Percentiles rank a stretch among this genome's conserved stretches.
Conservation (phyloP, 2,888 invertebrate species). For the Nymphalis c-album region DNA sequence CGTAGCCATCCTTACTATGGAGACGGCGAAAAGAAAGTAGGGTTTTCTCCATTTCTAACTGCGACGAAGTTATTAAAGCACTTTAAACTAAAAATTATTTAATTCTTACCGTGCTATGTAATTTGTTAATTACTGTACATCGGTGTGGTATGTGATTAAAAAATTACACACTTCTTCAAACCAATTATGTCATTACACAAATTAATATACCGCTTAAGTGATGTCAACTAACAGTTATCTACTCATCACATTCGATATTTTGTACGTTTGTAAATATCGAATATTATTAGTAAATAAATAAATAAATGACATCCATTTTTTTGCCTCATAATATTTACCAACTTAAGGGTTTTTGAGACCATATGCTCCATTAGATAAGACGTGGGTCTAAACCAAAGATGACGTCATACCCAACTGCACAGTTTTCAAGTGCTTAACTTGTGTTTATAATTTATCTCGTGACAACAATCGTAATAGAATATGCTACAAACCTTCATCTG, state of each 20-base stretch:
- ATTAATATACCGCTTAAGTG: slow-evolving; percentile 25
- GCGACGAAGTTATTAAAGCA: neutral
- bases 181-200: slow-evolving; percentile 39
- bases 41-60: slow-evolving; percentile 17
- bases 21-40: slow-evolving; percentile 15
- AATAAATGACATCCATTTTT: neutral
- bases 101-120: slow-evolving; percentile 41
- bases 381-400: no score
- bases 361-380: no score
- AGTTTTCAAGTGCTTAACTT: no score
- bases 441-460: no score
- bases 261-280: neutral
- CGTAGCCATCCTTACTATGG: slow-evolving; percentile 39
- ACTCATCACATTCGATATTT: slow-evolving; percentile 2
- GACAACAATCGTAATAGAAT: no score
- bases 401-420: no score
- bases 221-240: slow-evolving; percentile 16
- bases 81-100: slow-evolving; percentile 25
- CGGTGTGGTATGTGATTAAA: slow-evolving; percentile 30
- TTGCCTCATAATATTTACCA: neutral
- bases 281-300: neutral
- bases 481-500: no score
- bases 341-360: neutral
- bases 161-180: slow-evolving; percentile 29
- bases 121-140: slow-evolving; percentile 30